phyloP scores from a whole-genome alignment of 2,113 vertebrate species.

The Rhinolophus ferrumequinum region DNA sequence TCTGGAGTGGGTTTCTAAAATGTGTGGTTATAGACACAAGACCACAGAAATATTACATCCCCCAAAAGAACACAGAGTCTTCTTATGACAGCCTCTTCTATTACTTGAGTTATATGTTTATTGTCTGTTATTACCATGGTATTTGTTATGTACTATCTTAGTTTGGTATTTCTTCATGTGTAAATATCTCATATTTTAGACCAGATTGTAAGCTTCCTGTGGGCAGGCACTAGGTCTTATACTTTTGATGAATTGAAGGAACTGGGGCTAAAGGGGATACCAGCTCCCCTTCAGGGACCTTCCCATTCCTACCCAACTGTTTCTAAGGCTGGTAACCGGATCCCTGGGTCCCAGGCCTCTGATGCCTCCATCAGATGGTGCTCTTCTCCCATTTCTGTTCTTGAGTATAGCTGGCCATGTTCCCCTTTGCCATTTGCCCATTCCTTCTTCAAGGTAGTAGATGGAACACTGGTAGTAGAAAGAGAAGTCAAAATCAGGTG shows the following conservation, averaged over 20 bases:
- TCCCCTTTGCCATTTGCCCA: background rate
- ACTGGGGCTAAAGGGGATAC: background rate
- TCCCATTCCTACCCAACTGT: background rate
- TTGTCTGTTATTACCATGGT: background rate
- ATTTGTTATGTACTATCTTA: constrained; percentile 10
- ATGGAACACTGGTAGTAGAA: background rate
- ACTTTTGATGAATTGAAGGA: constrained; percentile 7
- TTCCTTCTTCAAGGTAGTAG: background rate
- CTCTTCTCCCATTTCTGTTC: constrained; percentile 65
- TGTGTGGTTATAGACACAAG: background rate
- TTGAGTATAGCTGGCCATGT: background rate
- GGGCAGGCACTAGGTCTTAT: background rate
- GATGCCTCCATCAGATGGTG: constrained; percentile 68
- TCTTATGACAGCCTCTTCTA: background rate
- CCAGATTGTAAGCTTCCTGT: constrained; percentile 53
- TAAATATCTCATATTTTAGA: background rate
- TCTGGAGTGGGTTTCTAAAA: background rate
- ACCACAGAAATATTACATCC: background rate
- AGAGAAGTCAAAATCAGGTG: background rate
- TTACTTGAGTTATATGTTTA: background rate
- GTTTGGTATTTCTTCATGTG: background rate
- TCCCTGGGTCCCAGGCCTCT: constrained; percentile 33
- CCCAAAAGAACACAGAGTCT: background rate
- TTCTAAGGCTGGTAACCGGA: background rate
- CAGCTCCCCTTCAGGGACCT: background rate